Evolutionary conservation across 2,113 vertebrate species (phyloP).

Genomic region (Elaphurus davidianus): DNA sequence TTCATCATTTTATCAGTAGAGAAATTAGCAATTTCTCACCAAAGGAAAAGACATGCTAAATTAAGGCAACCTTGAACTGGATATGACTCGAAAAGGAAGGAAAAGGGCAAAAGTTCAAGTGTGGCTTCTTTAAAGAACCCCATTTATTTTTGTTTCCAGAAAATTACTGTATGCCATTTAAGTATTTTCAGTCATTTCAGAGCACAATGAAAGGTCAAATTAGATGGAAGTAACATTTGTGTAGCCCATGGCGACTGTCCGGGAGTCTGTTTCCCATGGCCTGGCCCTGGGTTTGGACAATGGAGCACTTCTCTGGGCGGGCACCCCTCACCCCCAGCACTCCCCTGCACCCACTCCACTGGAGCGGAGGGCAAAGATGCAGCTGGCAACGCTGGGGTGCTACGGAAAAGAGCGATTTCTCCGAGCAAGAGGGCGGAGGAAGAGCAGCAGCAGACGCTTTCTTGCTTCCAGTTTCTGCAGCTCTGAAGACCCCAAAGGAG

Average conservation of each 20-base stretch:
- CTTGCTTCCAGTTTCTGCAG: not conserved
- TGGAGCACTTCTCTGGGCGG: not conserved
- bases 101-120: conserved; percentile 56
- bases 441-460: not conserved
- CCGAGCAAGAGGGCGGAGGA: not conserved
- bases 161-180: conserved; percentile 17
- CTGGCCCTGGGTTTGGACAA: not conserved
- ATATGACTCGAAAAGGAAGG: conserved; percentile 61
- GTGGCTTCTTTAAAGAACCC: conserved; percentile 48
- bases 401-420: not conserved
- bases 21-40: conserved; percentile 45
- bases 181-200: conserved; percentile 47
- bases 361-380: not conserved
- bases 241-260: conserved; percentile 28
- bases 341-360: not conserved
- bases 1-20: conserved; percentile 42
- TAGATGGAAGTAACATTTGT: conserved; percentile 46
- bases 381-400: not conserved
- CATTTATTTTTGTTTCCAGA: conserved; percentile 61
- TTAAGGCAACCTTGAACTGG: conserved; percentile 39
- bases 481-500: not conserved
- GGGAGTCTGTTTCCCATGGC: conserved; percentile 24
- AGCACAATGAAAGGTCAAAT: conserved; percentile 59
- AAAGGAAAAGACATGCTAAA: conserved; percentile 52
- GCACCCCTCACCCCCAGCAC: not conserved